Evolutionary conservation across 2,888 invertebrate genomes (phyloP), one percentile per base, ranked within the genome.

Genomic region (Drosophila mimetica): DNA sequence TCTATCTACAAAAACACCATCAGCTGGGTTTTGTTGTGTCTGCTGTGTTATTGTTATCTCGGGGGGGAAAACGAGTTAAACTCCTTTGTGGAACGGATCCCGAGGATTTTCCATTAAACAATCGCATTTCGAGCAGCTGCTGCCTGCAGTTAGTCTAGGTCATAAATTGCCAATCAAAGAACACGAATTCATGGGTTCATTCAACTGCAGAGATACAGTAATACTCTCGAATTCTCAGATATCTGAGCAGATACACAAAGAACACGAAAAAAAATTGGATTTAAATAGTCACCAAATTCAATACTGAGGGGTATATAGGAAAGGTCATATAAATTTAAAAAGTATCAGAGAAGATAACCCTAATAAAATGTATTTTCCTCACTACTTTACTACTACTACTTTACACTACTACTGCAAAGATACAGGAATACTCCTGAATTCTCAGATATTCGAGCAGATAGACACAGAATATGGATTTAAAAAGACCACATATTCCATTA

Each of bases 11-110:
- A 82, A 75, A 82, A 85, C 86, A 87, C 79, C 82, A 82, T 87
- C 82, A 82, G 82, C 82, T 82, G 82, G 82, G 72, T 67, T 85
- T 84, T 82, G 87, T 86, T 82, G 55, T 86, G 86, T 82, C 86
- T 83, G 65, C 51, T 57, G 46, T 66, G 44, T 55, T 50, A 34
- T 48, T 65, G 53, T 66, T 37, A 18, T 39, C 18, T 18, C 16
- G 7, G 18, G 46, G 18, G 9, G 25, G 34, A 76, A 77, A 81
- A 76, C 69, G 74, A 77, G 72, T 83, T 76, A 34, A 64, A 59
- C 51, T 52, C 52, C 53, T 46, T 53, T 66, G 67, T 46, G 28
- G 22, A 50, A 36, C 36, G 16, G 14, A 36, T 36, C 39, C 14
- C 36, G 36, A 36, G 36, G 32, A 55, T 69, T 51, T 39, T 53